Evolutionary conservation across 37 sponge, comb jelly and placozoan genomes (phyloP), one percentile per base, ranked within the genome.

Genomic region (Petrosia ficiformis): DNA sequence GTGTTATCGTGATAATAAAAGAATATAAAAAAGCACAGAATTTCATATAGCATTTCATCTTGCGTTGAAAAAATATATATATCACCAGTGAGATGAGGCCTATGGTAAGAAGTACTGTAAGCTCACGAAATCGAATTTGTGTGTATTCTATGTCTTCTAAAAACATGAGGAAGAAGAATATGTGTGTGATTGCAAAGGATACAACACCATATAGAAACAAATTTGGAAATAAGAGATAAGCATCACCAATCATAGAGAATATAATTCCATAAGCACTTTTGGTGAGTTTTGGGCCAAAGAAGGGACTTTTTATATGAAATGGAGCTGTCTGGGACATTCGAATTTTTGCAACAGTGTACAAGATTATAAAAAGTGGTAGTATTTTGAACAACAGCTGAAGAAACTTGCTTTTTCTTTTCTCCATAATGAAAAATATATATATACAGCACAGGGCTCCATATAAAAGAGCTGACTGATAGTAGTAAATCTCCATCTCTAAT

Each of bases 231-330:
- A 74, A 59, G 11, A 89, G 73, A 39, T 70, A 83, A 0, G 29
- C 41, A 43, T 89, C 90, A 43, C 90, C 90, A 33, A 89, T 41
- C 5, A 59, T 19, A 37, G 77, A 83, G 59, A 83, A 89, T 3
- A 89, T 36, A 4, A 83, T 67, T 0, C 77, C 84, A 19, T 31
- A 65, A 19, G 79, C 57, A 16, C 83, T 28, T 10, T 14, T 57
- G 4, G 25, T 36, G 6, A 87, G 59, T 4, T 73, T n/a, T 2
- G 14, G 36, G 24, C 39, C 28, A 22, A n/a, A 61, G 28, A 6
- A 11, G 6, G 63, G 28, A n/a, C 25, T 6, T 29, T 61, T 61
- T 11, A 61, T 61, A 29, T 61, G 5, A 61, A 61, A 61, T 26
- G 63, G 63, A 61, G 63, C 63, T n/a, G 63, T 29, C 25, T 26